Evolutionary conservation across 2,888 invertebrate genomes (phyloP).

Genomic region (Campoletis raptor): DNA sequence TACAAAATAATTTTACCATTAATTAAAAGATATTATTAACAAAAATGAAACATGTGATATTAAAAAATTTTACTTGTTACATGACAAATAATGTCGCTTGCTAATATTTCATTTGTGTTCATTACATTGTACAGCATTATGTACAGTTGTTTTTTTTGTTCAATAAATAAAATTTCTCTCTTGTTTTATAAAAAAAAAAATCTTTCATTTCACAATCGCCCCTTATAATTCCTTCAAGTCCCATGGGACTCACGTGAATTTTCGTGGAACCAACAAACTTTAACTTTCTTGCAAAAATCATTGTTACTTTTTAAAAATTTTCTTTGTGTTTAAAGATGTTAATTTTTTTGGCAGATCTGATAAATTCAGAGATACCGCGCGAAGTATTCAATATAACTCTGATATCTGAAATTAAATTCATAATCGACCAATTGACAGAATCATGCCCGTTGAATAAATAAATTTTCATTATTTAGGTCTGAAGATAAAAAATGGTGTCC

Average conservation of each 20-base stretch:
- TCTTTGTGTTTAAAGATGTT: too few relatives aligned
- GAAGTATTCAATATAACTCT: too few relatives aligned
- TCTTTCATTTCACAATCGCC: neutral
- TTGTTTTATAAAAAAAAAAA: constrained; percentile 25
- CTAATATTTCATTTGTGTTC: constrained; percentile 35
- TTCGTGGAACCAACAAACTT: constrained; percentile 92
- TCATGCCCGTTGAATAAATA: constrained; percentile 84
- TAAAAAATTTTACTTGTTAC: constrained; percentile 61
- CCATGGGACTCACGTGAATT: constrained; percentile 91
- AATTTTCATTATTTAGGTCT: too few relatives aligned
- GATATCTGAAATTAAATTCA: too few relatives aligned
- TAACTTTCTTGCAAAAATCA: constrained; percentile 85
- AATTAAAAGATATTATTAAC: constrained; percentile 20
- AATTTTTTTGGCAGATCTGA: too few relatives aligned
- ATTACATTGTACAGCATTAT: constrained; percentile 39
- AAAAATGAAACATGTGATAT: constrained; percentile 62
- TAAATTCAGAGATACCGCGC: too few relatives aligned
- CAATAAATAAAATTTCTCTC: constrained; percentile 46
- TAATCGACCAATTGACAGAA: constrained; percentile 85
- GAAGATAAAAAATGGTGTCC: too few relatives aligned
- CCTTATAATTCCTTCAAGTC: neutral
- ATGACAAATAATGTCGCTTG: constrained; percentile 5
- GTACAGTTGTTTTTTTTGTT: constrained; percentile 60
- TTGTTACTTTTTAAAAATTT: constrained; percentile 65
- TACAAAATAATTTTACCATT: constrained; percentile 40